Conservation (phyloP, 2,113 vertebrate genomes). For the Phrynosoma blainvillii region DNA sequence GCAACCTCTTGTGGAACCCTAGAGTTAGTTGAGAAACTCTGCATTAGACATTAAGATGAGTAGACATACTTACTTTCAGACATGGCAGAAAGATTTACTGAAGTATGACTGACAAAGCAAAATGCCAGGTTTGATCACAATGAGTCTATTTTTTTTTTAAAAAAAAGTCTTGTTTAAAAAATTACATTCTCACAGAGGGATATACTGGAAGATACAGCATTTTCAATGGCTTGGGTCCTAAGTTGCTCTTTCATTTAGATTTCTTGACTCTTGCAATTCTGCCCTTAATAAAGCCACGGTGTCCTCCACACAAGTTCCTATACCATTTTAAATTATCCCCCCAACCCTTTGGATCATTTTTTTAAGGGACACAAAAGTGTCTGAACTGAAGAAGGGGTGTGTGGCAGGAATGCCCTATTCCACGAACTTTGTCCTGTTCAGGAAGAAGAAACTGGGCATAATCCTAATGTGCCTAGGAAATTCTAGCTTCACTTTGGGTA, state of each 20-base stretch:
- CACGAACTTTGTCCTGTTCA: not conserved
- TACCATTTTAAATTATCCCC: not conserved
- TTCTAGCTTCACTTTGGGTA: not conserved
- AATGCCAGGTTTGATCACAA: not conserved
- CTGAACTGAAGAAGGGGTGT: not conserved
- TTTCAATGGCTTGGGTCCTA: constrained; percentile 3
- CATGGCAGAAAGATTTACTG: not conserved
- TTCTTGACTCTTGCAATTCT: not conserved
- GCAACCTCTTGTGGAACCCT: too few species aligned
- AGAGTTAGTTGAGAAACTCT: too few species aligned
- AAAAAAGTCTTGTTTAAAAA: not conserved
- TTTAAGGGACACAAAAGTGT: not conserved
- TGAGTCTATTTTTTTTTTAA: not conserved
- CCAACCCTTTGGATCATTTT: not conserved
- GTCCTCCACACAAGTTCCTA: not conserved
- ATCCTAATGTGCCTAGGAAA: not conserved
- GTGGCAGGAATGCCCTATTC: not conserved
- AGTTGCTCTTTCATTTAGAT: not conserved
- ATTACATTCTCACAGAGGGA: not conserved
- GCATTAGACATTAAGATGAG: not conserved
- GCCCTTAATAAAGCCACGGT: not conserved
- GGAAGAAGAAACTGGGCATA: not conserved
- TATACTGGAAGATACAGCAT: not conserved
- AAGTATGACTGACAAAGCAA: too few species aligned
- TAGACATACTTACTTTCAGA: not conserved